These are phyloP conservation scores for Mareca strepera DNA, from an alignment of 2,797 vertebrate species.

Conservation along the genomic window DNA sequence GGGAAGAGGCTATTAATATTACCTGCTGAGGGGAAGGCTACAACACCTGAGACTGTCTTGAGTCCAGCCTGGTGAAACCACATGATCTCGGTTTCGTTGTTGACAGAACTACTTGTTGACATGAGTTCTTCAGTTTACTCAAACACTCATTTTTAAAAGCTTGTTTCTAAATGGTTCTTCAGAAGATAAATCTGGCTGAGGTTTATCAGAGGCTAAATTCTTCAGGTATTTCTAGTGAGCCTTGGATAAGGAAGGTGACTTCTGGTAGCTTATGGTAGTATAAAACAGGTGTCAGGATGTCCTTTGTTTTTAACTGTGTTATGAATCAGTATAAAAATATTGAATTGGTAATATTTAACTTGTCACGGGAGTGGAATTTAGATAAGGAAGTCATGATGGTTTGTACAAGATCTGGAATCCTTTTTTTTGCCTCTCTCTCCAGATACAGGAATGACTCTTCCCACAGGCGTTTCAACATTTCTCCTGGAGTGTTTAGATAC, in stretches of 20 bases:
- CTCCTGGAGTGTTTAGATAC: constrained; percentile 69
- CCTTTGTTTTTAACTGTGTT: not conserved
- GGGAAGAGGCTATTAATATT: not conserved
- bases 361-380: not conserved
- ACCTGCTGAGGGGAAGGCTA: not conserved
- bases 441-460: constrained; percentile 73
- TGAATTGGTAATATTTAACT: not conserved
- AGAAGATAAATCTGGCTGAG: not conserved
- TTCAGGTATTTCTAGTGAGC: not conserved
- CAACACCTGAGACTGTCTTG: not conserved
- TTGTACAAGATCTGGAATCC: not conserved
- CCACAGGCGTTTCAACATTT: constrained; percentile 76
- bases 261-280: not conserved
- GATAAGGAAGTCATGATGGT: not conserved
- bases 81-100: not conserved
- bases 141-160: not conserved
- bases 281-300: not conserved
- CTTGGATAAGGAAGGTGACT: not conserved
- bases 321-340: not conserved
- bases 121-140: not conserved
- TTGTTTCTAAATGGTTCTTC: not conserved
- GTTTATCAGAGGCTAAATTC: not conserved
- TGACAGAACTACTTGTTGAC: not conserved
- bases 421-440: constrained; percentile 12
- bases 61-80: not conserved